A percentile compares a stretch with the other conserved stretches of the same genome.
Evolutionary conservation across 2,113 vertebrate species (phyloP).

Genomic region (Smithornis capensis): DNA sequence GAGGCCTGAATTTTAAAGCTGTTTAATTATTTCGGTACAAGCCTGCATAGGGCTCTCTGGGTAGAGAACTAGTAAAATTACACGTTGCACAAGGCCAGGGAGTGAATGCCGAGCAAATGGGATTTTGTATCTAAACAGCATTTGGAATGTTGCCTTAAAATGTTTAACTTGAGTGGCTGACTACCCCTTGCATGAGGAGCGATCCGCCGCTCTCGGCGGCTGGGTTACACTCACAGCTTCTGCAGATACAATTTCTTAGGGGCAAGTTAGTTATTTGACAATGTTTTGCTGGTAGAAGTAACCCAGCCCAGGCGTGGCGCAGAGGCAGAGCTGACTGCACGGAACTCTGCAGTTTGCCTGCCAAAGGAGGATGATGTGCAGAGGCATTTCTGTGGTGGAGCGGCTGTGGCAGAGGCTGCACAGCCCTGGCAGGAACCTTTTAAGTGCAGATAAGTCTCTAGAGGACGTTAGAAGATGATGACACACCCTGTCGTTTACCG

Average conservation of each 20-base stretch:
- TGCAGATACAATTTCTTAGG: background rate
- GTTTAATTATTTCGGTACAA: background rate
- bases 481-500: background rate
- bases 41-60: background rate
- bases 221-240: background rate
- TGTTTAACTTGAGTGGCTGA: background rate
- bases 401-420: background rate
- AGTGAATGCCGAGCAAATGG: background rate
- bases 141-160: background rate
- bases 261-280: background rate
- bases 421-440: background rate
- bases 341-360: background rate
- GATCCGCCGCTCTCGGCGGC: background rate
- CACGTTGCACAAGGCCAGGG: background rate
- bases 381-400: background rate
- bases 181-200: background rate
- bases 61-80: background rate
- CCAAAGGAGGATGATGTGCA: background rate
- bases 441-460: background rate
- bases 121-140: background rate
- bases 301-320: background rate
- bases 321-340: background rate
- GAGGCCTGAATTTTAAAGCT: background rate
- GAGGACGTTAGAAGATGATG: accelerated
- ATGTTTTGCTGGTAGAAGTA: background rate